Percentiles rank a stretch among this genome's conserved stretches.
phyloP scores from a whole-genome alignment of 2,113 vertebrate species.

The Solenodon paradoxus region DNA sequence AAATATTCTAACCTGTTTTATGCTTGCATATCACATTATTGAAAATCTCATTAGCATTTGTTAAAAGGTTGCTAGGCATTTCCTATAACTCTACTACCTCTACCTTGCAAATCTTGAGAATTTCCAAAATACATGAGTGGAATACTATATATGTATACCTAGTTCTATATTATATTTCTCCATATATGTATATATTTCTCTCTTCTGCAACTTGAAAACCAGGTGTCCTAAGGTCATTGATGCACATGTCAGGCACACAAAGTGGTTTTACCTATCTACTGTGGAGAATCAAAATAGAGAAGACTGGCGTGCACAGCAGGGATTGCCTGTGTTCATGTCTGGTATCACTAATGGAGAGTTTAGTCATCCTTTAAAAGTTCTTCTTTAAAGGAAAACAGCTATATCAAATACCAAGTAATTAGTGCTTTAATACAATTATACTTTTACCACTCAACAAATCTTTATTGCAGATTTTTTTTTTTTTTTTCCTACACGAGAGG shows the following conservation, averaged over 20 bases:
- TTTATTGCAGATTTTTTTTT: not conserved
- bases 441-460: not conserved
- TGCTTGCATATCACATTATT: not conserved
- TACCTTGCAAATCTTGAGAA: not conserved
- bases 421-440: not conserved
- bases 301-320: not conserved
- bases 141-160: not conserved
- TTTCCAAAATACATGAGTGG: not conserved
- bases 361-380: not conserved
- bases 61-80: not conserved
- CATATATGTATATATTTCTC: no score
- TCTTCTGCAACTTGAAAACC: not conserved
- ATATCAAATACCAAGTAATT: not conserved
- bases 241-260: not conserved
- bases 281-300: not conserved
- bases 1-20: not conserved
- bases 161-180: no score
- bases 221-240: not conserved
- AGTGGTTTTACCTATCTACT: not conserved
- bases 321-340: not conserved
- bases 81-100: not conserved
- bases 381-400: not conserved
- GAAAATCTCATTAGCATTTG: constrained; percentile 3
- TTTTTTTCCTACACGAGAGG: not conserved
- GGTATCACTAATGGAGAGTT: not conserved